Conservation (phyloP, 2,113 vertebrate species). For the Casuarius casuarius region DNA sequence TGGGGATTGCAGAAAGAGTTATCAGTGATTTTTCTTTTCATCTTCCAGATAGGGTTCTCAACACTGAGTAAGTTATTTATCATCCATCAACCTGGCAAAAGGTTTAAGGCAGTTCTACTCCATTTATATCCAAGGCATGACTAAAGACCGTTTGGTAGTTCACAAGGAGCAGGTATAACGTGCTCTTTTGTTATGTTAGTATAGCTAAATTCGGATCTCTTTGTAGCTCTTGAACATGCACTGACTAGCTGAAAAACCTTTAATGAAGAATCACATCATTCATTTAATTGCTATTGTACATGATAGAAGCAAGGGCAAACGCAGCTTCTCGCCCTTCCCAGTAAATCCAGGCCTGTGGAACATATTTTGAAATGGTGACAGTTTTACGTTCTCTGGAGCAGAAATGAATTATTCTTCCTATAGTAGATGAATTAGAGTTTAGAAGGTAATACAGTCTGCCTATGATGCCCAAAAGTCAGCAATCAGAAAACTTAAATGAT, state of each 20-base stretch:
- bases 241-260: neutral
- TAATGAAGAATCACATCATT: neutral
- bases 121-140: neutral
- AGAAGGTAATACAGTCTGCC: neutral
- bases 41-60: neutral
- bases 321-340: neutral
- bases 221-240: neutral
- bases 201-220: neutral
- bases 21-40: neutral
- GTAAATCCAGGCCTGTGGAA: constrained; percentile 30
- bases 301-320: constrained; percentile 10
- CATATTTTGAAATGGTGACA: neutral
- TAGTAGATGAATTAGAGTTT: neutral
- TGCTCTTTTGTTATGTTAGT: neutral
- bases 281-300: neutral
- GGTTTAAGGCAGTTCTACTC: neutral
- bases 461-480: constrained; percentile 14
- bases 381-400: constrained; percentile 9
- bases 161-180: neutral
- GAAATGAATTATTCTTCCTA: constrained; percentile 17
- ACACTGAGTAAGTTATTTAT: neutral
- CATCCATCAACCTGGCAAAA: neutral
- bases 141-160: neutral
- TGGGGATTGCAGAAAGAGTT: neutral
- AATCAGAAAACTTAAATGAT: constrained; percentile 28